Percentiles rank a stretch among this genome's conserved stretches.
phyloP scores from a whole-genome alignment of 2,113 vertebrate genomes.

The Glaucidium brasilianum region DNA sequence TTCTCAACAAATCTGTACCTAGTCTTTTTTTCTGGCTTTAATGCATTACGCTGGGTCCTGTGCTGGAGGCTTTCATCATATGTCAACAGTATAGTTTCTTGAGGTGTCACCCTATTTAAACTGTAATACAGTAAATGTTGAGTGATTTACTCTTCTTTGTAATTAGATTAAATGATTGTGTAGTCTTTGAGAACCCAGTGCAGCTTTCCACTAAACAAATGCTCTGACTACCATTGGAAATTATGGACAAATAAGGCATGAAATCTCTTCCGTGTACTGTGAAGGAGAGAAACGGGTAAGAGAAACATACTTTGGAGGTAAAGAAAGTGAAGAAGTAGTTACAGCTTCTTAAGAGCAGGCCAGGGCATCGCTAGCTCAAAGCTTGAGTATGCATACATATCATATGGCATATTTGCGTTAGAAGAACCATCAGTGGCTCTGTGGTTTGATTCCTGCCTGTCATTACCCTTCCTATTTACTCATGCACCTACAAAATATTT shows the following conservation, averaged over 20 bases:
- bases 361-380: neutral
- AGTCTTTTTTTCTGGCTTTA: neutral
- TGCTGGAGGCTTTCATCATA: neutral
- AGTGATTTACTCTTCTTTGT: neutral
- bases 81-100: neutral
- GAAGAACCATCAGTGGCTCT: neutral
- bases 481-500: neutral
- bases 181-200: neutral
- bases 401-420: neutral
- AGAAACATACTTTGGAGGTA: neutral
- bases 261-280: neutral
- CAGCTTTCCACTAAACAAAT: neutral
- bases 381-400: neutral
- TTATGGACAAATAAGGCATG: neutral
- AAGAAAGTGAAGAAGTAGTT: neutral
- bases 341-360: neutral
- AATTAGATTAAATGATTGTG: neutral
- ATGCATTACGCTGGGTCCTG: neutral
- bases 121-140: neutral
- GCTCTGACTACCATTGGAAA: neutral
- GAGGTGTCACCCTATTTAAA: neutral
- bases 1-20: neutral
- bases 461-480: conserved; percentile 46
- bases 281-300: neutral
- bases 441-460: conserved; percentile 28